Percentiles rank a stretch among this genome's conserved stretches.
Conservation (phyloP, 2,797 vertebrate genomes). For the Sternarchorhynchus goeldii region DNA sequence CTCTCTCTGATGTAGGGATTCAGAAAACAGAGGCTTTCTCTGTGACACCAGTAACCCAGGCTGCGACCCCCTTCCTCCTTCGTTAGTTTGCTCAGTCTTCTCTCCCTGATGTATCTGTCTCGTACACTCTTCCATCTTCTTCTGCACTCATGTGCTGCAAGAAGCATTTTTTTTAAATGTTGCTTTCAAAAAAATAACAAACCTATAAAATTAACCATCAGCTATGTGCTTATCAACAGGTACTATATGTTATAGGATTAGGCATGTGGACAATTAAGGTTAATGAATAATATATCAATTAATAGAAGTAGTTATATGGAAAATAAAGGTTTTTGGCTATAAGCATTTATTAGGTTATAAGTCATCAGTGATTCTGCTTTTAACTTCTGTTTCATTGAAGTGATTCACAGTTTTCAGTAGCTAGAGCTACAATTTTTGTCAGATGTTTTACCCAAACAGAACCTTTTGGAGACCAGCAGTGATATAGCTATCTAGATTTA, state of each 20-base stretch:
- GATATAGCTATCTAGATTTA: too few relatives aligned
- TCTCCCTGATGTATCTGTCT: conserved; percentile 74
- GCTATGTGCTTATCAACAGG: too few relatives aligned
- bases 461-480: too few relatives aligned
- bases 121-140: conserved; percentile 77
- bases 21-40: conserved; percentile 55
- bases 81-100: conserved; percentile 68
- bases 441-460: too few relatives aligned
- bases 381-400: too few relatives aligned
- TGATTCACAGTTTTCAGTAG: too few relatives aligned
- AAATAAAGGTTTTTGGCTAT: too few relatives aligned
- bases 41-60: conserved; percentile 17
- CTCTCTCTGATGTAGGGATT: conserved; percentile 58
- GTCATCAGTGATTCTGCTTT: background rate
- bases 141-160: conserved; percentile 73
- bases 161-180: conserved; percentile 28
- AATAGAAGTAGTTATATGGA: too few relatives aligned
- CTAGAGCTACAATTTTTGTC: too few relatives aligned
- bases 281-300: background rate
- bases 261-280: background rate
- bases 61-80: conserved; percentile 59
- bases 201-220: too few relatives aligned
- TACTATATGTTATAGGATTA: background rate
- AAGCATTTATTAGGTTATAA: too few relatives aligned
- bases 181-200: background rate